A percentile compares a stretch with the other conserved stretches of the same genome.
Evolutionary conservation across 2,113 vertebrate species (phyloP).

Genomic region (Formicarius rufipectus): DNA sequence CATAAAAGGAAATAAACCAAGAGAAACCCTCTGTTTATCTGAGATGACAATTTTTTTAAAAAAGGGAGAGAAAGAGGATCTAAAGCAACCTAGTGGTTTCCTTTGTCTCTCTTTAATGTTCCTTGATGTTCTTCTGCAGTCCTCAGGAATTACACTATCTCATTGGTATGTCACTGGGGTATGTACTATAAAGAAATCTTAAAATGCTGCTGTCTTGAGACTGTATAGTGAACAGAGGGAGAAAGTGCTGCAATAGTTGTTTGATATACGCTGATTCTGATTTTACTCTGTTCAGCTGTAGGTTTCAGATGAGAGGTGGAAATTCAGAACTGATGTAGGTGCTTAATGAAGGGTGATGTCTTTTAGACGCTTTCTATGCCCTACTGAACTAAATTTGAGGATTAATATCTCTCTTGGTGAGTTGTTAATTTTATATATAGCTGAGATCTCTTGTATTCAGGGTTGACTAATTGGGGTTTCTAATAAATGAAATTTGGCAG

Average conservation of each 20-base stretch:
- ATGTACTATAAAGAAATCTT: neutral
- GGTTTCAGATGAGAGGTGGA: neutral
- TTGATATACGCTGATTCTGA: neutral
- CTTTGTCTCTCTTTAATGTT: neutral
- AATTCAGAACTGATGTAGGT: neutral
- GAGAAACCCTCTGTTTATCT: neutral
- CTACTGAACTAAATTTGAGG: neutral
- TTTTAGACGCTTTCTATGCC: neutral
- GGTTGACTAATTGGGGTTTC: neutral
- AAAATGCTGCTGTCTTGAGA: neutral
- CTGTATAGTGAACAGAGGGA: neutral
- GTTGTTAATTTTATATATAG: neutral
- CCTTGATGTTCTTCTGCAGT: neutral
- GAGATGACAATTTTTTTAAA: neutral
- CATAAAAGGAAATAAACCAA: conserved; percentile 41
- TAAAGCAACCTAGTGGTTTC: neutral
- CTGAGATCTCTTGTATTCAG: neutral
- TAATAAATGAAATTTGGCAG: neutral
- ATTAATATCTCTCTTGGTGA: neutral
- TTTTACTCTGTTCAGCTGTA: neutral
- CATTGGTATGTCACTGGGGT: neutral
- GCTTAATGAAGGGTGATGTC: neutral
- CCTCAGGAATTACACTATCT: neutral
- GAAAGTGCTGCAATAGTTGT: neutral
- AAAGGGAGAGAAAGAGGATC: neutral